Evolutionary conservation across 2,113 vertebrate species (phyloP), one percentile per base, ranked within the genome.

Genomic region (Embiotoca jacksoni): DNA sequence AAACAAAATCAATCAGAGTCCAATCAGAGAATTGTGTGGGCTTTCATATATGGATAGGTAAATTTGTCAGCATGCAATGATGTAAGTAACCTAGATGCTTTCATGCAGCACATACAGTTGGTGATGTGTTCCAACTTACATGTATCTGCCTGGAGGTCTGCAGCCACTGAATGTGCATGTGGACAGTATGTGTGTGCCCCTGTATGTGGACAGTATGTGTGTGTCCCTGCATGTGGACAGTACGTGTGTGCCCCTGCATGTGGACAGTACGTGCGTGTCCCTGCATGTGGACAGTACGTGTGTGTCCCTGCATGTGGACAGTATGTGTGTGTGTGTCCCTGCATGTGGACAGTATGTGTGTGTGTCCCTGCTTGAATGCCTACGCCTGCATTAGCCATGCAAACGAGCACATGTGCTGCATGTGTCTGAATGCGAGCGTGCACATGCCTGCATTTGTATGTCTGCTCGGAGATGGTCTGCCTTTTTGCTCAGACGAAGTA

Each of bases 1-100:
- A 44, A 44, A 23, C 7, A 78, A 89, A 89, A 92, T 90, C 76
- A 81, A 91, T 92, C 36, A 14, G 47, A 64, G 80, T 73, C 56
- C 82, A 67, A 68, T 86, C 1, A 39, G 0, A 53, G 33, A 64
- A 64, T 15, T 55, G 67, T 50, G 70, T n/a, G 54, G 30, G 11
- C 30, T 74, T 58, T 72, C 46, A 36, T 64, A 50, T 14, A 64
- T 39, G 23, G 52, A 10, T 44, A 72, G 53, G n/a, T 62, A 47
- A 52, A 55, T 37, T 60, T 79, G 62, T 61, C 58, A 4, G 44
- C 44, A 9, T 63, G 59, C 47, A 54, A 8, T n/a, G 11, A 49
- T 52, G 7, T 16, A 53, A 54, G 32, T 6, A 30, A 69, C n/a
- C 11, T 31, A 14, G 41, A 63, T 47, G 32, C 55, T 61, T 47